phyloP scores from a whole-genome alignment of 1,140 invertebrate species.

The Tetramorium simillimum region DNA sequence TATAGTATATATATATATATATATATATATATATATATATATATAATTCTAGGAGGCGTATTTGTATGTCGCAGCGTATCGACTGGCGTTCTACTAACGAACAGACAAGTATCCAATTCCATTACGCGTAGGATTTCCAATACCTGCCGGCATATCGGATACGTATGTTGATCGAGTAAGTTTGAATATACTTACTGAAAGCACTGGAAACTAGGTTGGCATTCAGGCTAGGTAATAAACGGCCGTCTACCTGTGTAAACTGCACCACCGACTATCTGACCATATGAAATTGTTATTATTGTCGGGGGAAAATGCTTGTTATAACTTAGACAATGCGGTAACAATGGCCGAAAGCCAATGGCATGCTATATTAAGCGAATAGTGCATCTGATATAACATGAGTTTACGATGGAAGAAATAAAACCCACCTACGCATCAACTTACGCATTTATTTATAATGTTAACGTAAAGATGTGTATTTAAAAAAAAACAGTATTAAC shows the following conservation, averaged over 20 bases:
- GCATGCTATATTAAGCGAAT: neutral
- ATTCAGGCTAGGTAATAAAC: slow-evolving; percentile 63
- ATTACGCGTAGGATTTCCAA: slow-evolving; percentile 58
- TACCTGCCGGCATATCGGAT: slow-evolving; percentile 42
- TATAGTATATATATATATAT: too few species aligned
- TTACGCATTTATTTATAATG: neutral
- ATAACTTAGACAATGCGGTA: slow-evolving; percentile 30
- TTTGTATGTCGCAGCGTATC: slow-evolving; percentile 12
- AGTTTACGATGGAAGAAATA: neutral
- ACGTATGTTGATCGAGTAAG: slow-evolving; percentile 65
- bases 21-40: neutral
- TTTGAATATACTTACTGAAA: slow-evolving; percentile 68
- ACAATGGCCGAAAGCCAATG: slow-evolving; percentile 33
- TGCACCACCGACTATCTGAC: slow-evolving; percentile 64
- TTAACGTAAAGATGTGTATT: neutral
- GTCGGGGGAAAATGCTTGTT: slow-evolving; percentile 58
- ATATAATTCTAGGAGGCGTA: slow-evolving; percentile 21
- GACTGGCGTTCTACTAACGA: slow-evolving; percentile 28
- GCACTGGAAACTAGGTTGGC: slow-evolving; percentile 66
- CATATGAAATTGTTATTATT: slow-evolving; percentile 72
- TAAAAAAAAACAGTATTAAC: neutral
- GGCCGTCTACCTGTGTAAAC: slow-evolving; percentile 60
- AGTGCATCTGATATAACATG: neutral
- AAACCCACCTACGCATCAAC: neutral
- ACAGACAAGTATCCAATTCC: slow-evolving; percentile 64